Evolutionary conservation across 2,888 invertebrate genomes (phyloP), one percentile per base, ranked within the genome.

Genomic region (Stenotaenia linearis): DNA sequence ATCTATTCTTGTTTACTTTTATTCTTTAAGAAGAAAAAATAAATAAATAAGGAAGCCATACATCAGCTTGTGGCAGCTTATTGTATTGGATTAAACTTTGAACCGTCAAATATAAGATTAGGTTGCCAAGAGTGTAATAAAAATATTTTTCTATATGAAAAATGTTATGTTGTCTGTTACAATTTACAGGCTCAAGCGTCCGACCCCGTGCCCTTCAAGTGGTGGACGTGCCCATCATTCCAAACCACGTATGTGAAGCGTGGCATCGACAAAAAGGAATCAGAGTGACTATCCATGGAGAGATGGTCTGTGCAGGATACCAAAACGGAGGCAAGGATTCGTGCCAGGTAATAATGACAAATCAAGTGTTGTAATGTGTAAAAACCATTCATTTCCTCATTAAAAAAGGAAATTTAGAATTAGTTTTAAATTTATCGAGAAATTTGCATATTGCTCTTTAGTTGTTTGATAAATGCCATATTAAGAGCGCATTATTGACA

Each of bases 251-350:
- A 9, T 81, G 81, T 75, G 81, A 81, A 78, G 30, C 79, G 35
- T 81, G 81, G 81, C 81, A 81, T 61, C 56, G 80, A 50, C 80
- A 82, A 21, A 91, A 91, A 83, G 94, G 94, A 78, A 94, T 94
- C 84, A 93, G 93, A 85, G 94, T 94, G 56, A 92, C 95, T 18
- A 96, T 96, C 84, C 95, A 96, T 86, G 95, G 95, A 69, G 96
- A 96, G 87, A 96, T 96, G 96, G 91, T 96, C 86, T 96, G 96
- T 85, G 96, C 96, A 0, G 96, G 96, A 1, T 85, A 96, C 86
- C 90, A 94, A 78, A 92, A 92, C 30, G 96, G 96, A 0, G 95
- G 95, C 35, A 91, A 93, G 84, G 94, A 94, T 86, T 91, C 91
- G 82, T 91, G 91, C 84, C 91, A 91, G 86, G 91, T 89, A 84